Conservation (phyloP, 64 coral and sea anemone genomes). For the Platygyra sinensis region DNA sequence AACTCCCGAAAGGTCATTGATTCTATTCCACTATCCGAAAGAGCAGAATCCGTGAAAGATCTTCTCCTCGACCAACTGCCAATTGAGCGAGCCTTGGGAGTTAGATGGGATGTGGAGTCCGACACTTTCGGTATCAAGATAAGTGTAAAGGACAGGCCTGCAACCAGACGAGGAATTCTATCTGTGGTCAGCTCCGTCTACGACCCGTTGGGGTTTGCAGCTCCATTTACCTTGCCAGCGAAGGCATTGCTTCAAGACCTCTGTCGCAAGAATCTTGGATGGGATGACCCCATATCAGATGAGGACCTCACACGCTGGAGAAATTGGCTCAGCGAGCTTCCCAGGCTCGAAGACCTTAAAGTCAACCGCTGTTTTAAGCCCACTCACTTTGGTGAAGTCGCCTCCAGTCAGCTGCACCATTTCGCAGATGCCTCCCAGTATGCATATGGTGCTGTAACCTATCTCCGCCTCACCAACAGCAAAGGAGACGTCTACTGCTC, state of each 20-base stretch:
- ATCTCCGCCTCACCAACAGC: not conserved
- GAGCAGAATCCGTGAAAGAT: not conserved
- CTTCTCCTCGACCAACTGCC: not conserved
- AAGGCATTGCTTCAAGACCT: constrained; percentile 7
- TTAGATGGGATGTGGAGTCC: not conserved
- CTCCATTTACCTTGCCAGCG: constrained; percentile 6
- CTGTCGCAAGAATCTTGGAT: not conserved
- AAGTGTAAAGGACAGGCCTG: not conserved
- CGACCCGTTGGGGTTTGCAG: not conserved
- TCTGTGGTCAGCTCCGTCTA: constrained; percentile 13
- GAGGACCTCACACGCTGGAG: constrained; percentile 10
- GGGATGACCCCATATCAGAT: not conserved
- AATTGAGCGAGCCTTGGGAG: not conserved
- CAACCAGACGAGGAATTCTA: not conserved
- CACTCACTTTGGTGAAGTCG: not conserved
- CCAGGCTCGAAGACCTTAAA: not conserved
- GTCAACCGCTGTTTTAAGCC: not conserved
- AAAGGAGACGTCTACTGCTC: not conserved
- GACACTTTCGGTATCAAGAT: constrained; percentile 11
- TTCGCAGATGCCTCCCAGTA: not conserved
- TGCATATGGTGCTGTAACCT: constrained; percentile 5
- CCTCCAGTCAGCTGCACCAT: not conserved
- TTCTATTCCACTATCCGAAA: not conserved
- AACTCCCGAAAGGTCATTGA: not conserved
- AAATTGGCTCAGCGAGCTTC: not conserved